Percentiles rank a stretch among this genome's conserved stretches.
Conservation (phyloP, 2,888 invertebrate species). For the Hypena proboscidalis region DNA sequence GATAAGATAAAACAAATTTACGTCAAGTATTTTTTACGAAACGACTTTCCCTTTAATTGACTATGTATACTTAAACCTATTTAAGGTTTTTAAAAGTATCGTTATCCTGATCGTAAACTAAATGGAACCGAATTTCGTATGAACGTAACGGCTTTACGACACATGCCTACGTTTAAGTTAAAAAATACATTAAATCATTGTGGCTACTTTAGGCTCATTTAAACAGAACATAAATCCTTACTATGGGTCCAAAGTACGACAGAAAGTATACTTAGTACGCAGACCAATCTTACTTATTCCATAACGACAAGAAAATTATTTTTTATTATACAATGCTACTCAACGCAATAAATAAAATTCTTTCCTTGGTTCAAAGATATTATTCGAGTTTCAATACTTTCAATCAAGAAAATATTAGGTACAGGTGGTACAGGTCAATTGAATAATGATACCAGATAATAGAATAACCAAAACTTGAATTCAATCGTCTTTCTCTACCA, state of each 20-base stretch:
- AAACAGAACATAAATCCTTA: slow-evolving; percentile 24
- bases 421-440: no score
- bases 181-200: slow-evolving; percentile 36
- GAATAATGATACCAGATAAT: no score
- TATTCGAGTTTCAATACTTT: no score
- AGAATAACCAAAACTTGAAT: no score
- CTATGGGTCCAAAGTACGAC: slow-evolving; percentile 1
- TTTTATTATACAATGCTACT: no score
- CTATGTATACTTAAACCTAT: slow-evolving; percentile 60
- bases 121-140: slow-evolving; percentile 51
- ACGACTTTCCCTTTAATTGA: slow-evolving; percentile 70
- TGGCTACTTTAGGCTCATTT: slow-evolving; percentile 27
- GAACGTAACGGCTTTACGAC: slow-evolving; percentile 38
- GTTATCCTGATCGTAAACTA: slow-evolving; percentile 63
- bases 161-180: slow-evolving; percentile 31
- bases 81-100: slow-evolving; percentile 57
- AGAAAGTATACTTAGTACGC: slow-evolving; percentile 6
- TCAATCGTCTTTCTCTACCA: no score
- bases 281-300: background rate
- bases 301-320: background rate
- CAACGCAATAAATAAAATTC: no score
- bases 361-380: no score
- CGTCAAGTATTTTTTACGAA: slow-evolving; percentile 52
- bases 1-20: slow-evolving; percentile 67
- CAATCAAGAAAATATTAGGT: no score